Evolutionary conservation across 2,113 vertebrate genomes (phyloP), one percentile per base, ranked within the genome.

Genomic region (Phycodurus eques): DNA sequence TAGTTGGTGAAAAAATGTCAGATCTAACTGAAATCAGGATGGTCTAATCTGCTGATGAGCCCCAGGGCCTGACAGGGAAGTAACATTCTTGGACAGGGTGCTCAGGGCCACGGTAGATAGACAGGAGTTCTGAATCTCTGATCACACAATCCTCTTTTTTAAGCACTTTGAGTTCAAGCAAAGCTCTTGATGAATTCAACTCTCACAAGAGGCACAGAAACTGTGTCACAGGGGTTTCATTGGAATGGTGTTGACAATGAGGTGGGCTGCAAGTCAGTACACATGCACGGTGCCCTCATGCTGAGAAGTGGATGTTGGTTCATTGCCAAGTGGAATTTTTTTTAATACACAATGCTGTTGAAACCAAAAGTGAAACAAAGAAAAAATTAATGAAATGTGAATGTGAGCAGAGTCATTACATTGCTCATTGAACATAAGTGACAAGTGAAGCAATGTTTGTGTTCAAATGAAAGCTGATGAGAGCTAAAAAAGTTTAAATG

Each of bases 1-100:
- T 9, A n/a, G 66, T 74, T 57, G 68, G 49, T 39, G 33, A 60
- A 74, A 77, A 77, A 86, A 57, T 10, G 35, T 68, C 71, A 77
- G 43, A 77, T 83, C 72, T 85, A 43, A 64, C 71, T 53, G 42
- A 76, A 85, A 79, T 86, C 65, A 17, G 77, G 71, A 82, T 70
- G 80, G 79, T 84, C 81, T 79, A 83, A 85, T 67, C 46, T 44
- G 35, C 69, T n/a, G 51, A 67, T 73, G 67, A 83, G 79, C 78
- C 42, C 20, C 72, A 73, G 71, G 72, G 79, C 71, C 71, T 80
- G 77, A 83, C 75, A 74, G 75, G n/a, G 53, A 84, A 75, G 68
- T 61, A 73, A 69, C 84, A 83, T 80, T 63, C 78, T 62, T 53
- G 76, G 78, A 76, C 71, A 65, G 59, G 64, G 70, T 49, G 68